Conservation (phyloP, 2,888 invertebrate genomes). For the Amphipoea lucens region DNA sequence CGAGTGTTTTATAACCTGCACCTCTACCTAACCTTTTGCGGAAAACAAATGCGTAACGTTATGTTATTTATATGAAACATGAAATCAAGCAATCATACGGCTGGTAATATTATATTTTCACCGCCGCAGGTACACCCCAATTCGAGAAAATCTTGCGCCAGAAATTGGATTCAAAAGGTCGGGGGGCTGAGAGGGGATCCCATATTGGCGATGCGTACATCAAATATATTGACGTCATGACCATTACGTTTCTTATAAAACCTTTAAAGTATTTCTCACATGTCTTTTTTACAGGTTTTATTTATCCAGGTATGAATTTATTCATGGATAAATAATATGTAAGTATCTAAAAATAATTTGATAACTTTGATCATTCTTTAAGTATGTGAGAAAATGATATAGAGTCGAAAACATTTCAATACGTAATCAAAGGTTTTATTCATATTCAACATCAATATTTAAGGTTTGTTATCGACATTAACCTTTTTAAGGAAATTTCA, state of each 20-base stretch:
- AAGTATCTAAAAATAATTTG: constrained; percentile 8
- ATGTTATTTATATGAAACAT: neutral
- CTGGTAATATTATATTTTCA: constrained; percentile 43
- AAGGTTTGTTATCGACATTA: neutral
- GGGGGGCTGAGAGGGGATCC: constrained; percentile 28
- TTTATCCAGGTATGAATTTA: constrained; percentile 20
- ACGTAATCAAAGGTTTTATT: neutral
- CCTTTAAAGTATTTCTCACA: constrained; percentile 24
- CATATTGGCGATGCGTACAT: constrained; percentile 46
- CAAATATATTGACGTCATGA: constrained; percentile 50
- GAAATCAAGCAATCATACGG: constrained; percentile 21
- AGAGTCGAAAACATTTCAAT: constrained; percentile 2
- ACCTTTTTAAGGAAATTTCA: neutral
- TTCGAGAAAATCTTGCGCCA: constrained; percentile 17
- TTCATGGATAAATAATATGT: neutral
- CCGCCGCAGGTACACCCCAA: constrained; percentile 14
- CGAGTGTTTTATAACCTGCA: neutral
- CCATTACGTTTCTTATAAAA: constrained; percentile 48
- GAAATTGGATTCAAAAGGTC: constrained; percentile 54
- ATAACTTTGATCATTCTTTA: neutral
- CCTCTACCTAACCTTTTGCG: neutral
- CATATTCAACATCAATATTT: constrained; percentile 8
- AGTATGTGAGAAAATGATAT: neutral
- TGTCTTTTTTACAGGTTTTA: constrained; percentile 14
- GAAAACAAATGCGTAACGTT: neutral